These are phyloP conservation scores for Aurelia aurita complex sp. Pacific DNA, from an alignment of 30 jellyfish, hydroid and myxozoan genomes.

Conservation along the genomic window DNA sequence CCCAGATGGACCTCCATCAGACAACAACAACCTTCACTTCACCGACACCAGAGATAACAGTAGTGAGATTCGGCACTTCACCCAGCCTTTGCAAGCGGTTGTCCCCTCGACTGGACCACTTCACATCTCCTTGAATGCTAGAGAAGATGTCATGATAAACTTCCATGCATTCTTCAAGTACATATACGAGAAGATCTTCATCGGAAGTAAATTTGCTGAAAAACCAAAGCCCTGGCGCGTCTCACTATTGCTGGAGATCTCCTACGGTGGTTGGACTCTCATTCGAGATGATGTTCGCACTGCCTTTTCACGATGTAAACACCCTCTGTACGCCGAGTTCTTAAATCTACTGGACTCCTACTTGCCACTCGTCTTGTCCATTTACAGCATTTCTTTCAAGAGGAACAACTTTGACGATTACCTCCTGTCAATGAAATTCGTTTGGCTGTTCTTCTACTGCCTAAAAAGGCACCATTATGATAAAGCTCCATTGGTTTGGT, in stretches of 20 bases:
- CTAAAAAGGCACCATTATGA: conserved; percentile 9
- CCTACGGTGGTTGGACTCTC: conserved; percentile 29
- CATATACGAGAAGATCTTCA: neutral
- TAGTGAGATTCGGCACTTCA: too few species aligned
- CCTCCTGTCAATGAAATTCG: neutral
- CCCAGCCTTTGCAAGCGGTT: too few species aligned
- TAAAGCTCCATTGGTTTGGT: too few species aligned
- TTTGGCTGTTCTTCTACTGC: conserved; percentile 28
- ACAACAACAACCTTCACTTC: too few species aligned
- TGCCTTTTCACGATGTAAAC: too few species aligned
- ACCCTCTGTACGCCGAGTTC: too few species aligned
- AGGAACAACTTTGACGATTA: neutral
- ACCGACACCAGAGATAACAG: too few species aligned
- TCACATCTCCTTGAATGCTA: conserved; percentile 31
- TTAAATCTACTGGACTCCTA: conserved; percentile 16
- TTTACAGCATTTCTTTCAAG: neutral
- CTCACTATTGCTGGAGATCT: neutral
- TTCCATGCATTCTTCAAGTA: too few species aligned
- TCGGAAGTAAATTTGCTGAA: conserved; percentile 1
- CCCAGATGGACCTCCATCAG: too few species aligned
- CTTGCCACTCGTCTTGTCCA: conserved; percentile 13
- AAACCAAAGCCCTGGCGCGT: conserved; percentile 21
- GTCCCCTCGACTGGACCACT: neutral
- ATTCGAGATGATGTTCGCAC: too few species aligned
- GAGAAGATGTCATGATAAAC: neutral